These are phyloP conservation scores for Ciconia boyciana DNA, from an alignment of 2,113 vertebrate species.

Conservation along the genomic window DNA sequence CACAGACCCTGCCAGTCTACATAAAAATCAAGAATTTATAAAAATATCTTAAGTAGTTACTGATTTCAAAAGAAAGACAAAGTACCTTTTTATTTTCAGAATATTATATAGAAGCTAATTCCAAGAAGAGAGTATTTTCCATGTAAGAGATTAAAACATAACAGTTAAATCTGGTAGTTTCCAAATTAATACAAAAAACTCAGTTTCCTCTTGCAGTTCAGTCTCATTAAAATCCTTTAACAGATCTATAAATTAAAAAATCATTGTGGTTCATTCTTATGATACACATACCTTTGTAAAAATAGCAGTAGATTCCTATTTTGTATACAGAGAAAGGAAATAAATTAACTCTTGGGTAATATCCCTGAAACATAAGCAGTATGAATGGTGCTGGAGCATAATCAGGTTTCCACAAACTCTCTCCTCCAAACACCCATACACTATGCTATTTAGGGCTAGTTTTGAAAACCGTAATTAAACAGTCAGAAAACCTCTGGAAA, in stretches of 20 bases:
- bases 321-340: neutral
- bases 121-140: neutral
- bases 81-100: neutral
- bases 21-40: neutral
- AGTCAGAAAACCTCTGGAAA: constrained; percentile 40
- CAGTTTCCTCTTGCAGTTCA: neutral
- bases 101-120: neutral
- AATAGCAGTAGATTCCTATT: neutral
- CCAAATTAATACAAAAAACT: neutral
- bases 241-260: constrained; percentile 2
- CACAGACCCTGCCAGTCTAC: neutral
- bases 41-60: neutral
- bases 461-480: constrained; percentile 53
- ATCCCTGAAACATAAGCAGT: neutral
- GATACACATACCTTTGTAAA: neutral
- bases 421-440: constrained; percentile 7
- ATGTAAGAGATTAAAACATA: neutral
- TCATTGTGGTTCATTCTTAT: neutral
- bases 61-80: neutral
- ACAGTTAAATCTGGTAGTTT: neutral
- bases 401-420: constrained; percentile 31
- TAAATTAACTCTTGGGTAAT: constrained; percentile 20
- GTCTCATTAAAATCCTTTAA: constrained; percentile 11
- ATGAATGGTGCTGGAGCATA: neutral
- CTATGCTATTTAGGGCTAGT: constrained; percentile 2